Percentiles rank a stretch among this genome's conserved stretches.
These are phyloP conservation scores for Elanoides forficatus DNA, from an alignment of 2,113 vertebrate genomes.

Conservation along the genomic window DNA sequence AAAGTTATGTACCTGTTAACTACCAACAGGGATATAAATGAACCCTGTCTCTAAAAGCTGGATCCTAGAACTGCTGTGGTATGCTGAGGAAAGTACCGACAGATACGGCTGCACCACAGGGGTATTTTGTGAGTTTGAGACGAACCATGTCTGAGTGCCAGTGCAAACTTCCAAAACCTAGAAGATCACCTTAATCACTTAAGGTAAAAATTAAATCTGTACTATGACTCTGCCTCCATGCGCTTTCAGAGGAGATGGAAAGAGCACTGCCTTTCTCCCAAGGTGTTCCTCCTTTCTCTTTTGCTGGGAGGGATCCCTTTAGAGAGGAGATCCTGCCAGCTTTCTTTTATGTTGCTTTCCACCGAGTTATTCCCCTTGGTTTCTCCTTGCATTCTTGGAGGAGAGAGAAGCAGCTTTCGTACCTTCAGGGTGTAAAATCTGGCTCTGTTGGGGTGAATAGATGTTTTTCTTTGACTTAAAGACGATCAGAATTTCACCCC, in stretches of 20 bases:
- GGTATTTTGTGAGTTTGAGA: not conserved
- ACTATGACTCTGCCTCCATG: not conserved
- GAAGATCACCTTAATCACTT: not conserved
- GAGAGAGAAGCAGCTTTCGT: not conserved
- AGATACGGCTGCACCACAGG: not conserved
- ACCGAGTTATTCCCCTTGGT: constrained; percentile 15
- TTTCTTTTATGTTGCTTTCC: constrained; percentile 11
- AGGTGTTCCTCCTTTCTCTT: not conserved
- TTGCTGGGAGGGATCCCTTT: not conserved
- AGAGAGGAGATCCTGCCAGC: constrained; percentile 3
- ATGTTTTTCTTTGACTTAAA: constrained; percentile 3
- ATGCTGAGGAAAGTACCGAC: not conserved
- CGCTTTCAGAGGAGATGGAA: not conserved
- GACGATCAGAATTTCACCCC: not conserved
- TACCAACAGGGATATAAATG: not conserved
- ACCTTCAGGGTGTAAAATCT: constrained; percentile 40
- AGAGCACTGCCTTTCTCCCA: not conserved
- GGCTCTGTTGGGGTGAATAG: not conserved
- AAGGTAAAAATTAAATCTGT: not conserved
- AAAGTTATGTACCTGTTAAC: not conserved
- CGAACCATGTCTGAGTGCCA: fast-evolving
- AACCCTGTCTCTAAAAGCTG: not conserved
- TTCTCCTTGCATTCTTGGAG: constrained; percentile 32
- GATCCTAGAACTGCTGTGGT: not conserved
- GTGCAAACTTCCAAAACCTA: not conserved